Percentiles rank a stretch among this genome's conserved stretches.
Conservation (phyloP, 1,140 invertebrate species). For the Neotoxoptera formosana region DNA sequence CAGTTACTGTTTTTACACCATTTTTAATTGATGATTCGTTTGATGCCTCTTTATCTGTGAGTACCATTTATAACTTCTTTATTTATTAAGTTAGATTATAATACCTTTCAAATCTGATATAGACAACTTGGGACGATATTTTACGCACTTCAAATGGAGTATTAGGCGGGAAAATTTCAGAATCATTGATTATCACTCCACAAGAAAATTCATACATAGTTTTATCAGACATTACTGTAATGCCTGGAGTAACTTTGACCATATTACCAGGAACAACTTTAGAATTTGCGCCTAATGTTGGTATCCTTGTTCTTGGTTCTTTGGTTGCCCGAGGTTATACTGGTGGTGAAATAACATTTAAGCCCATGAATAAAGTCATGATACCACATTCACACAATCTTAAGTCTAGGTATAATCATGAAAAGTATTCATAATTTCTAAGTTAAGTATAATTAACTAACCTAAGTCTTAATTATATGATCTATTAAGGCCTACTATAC, state of each 20-base stretch:
- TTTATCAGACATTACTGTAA: conserved; percentile 92
- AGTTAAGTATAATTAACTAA: conserved; percentile 76
- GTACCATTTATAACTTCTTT: neutral
- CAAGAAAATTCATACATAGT: conserved; percentile 81
- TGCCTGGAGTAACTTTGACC: conserved; percentile 87
- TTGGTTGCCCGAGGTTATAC: conserved; percentile 81
- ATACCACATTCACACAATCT: conserved; percentile 77
- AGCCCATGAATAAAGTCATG: conserved; percentile 66
- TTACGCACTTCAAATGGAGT: conserved; percentile 26
- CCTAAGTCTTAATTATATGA: conserved; percentile 68
- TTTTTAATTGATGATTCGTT: conserved; percentile 81
- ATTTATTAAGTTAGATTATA: neutral
- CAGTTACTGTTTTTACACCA: conserved; percentile 87
- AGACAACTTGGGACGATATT: conserved; percentile 51
- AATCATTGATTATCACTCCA: conserved; percentile 75
- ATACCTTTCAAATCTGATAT: neutral
- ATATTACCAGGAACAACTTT: conserved; percentile 90
- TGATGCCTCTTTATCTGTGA: conserved; percentile 76
- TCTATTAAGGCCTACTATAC: conserved; percentile 87
- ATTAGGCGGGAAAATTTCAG: conserved; percentile 79
- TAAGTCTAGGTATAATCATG: conserved; percentile 98
- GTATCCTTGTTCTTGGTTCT: conserved; percentile 93
- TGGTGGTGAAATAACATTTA: conserved; percentile 84
- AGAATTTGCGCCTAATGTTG: conserved; percentile 96
- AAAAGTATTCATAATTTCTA: conserved; percentile 81